phyloP scores from a whole-genome alignment of 2,797 vertebrate species.

The Parambassis ranga region DNA sequence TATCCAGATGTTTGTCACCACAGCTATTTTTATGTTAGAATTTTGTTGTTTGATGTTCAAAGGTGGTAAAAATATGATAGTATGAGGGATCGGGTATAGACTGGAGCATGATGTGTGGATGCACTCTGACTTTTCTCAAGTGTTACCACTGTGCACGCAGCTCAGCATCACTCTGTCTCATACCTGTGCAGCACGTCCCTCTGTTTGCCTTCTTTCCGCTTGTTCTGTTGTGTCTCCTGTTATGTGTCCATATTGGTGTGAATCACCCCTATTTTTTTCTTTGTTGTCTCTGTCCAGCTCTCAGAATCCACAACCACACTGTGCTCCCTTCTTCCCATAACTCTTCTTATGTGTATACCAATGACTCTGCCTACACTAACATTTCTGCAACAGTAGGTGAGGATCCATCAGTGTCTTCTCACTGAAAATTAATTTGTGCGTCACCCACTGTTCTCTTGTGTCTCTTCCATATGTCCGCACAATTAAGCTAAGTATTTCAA shows the following conservation, averaged over 20 bases:
- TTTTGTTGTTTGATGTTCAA: no score
- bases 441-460: slow-evolving; percentile 39
- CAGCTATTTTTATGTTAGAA: no score
- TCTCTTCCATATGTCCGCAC: slow-evolving; percentile 20
- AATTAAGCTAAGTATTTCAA: slow-evolving; percentile 12
- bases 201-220: slow-evolving; percentile 42
- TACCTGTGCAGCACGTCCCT: slow-evolving; percentile 74
- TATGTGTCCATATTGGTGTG: slow-evolving; percentile 69
- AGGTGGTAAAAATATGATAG: slow-evolving; percentile 1
- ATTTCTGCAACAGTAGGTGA: slow-evolving; percentile 98
- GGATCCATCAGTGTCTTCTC: slow-evolving; percentile 63
- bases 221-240: slow-evolving; percentile 50
- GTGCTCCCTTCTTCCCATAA: slow-evolving; percentile 94
- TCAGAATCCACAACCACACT: slow-evolving; percentile 97
- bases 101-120: slow-evolving; percentile 64
- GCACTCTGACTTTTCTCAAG: slow-evolving; percentile 22
- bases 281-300: slow-evolving; percentile 84
- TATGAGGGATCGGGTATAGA: slow-evolving; percentile 76
- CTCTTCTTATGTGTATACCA: slow-evolving; percentile 95
- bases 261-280: slow-evolving; percentile 79
- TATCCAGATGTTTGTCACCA: slow-evolving; percentile 51
- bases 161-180: slow-evolving; percentile 73
- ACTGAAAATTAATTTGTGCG: slow-evolving; percentile 42
- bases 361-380: slow-evolving; percentile 99
- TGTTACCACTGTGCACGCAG: slow-evolving; percentile 29